Percentiles rank a stretch among this genome's conserved stretches.
These are phyloP conservation scores for Drosophila ironensis DNA, from an alignment of 1,140 invertebrate species.

Conservation along the genomic window DNA sequence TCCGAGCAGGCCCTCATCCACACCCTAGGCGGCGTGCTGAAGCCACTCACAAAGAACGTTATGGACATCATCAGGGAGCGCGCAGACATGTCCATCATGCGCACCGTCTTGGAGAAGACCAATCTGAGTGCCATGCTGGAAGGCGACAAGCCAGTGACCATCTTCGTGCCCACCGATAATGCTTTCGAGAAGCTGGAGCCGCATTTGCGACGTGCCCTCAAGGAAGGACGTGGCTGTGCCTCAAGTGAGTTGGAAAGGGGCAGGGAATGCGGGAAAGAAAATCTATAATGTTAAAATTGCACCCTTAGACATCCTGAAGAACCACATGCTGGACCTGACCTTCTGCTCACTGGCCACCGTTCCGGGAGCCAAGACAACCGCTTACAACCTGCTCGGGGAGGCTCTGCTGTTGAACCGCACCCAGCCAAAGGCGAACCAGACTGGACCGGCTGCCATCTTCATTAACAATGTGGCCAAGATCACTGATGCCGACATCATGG, in stretches of 20 bases:
- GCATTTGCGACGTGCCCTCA: slow-evolving; percentile 80
- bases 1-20: slow-evolving; percentile 88
- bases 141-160: slow-evolving; percentile 84
- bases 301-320: slow-evolving; percentile 84
- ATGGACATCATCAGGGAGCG: slow-evolving; percentile 82
- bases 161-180: slow-evolving; percentile 86
- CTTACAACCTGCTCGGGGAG: slow-evolving; percentile 84
- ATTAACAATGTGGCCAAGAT: slow-evolving; percentile 83
- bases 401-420: slow-evolving; percentile 83
- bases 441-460: slow-evolving; percentile 56
- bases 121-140: slow-evolving; percentile 78
- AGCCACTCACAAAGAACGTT: slow-evolving; percentile 83
- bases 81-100: slow-evolving; percentile 77
- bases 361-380: slow-evolving; percentile 83
- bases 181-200: slow-evolving; percentile 84
- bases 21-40: slow-evolving; percentile 85
- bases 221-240: slow-evolving; percentile 82
- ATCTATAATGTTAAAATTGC: not conserved
- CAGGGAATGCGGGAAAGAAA: not conserved
- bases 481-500: slow-evolving; percentile 83
- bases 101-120: slow-evolving; percentile 77
- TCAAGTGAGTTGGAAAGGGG: slow-evolving; percentile 75
- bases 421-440: slow-evolving; percentile 35
- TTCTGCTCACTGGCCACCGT: slow-evolving; percentile 86
- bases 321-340: slow-evolving; percentile 86